Base-by-base conservation (phyloP, 2,888 invertebrate genomes). In the Spicauda simplicius region DNA sequence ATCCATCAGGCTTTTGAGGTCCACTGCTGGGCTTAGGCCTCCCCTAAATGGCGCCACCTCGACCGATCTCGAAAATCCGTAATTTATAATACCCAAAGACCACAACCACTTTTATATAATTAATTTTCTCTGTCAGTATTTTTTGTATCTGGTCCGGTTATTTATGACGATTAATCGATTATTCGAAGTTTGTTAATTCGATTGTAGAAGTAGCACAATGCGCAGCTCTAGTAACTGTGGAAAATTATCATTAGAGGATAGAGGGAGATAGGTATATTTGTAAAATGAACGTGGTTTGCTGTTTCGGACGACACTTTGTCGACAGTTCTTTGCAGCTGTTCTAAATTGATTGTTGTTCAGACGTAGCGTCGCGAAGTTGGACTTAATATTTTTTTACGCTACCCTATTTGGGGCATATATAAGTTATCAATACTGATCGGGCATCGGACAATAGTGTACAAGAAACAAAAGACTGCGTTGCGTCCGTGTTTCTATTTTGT, bases 401-500 rank as follows among this genome's bases (percentile, higher is more conserved):
- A 53, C 25, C 53, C 33, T 25, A 64, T 18, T 30, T 18, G 12
- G n/a, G 50, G 64, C 50, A 61, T 10, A 70, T 63, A 52, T 52
- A 58, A 41, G 60, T 62, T 14, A 6, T 54, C 52, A 30, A 59
- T 50, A 67, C 10, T 37, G 55, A 65, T 70, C 37, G 52, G 50
- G 56, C 53, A 65, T 63, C 64, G 59, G 54, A 53, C 62, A 67
- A 63, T 50, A 62, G 71, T 70, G 71, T 69, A 69, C 63, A 71
- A 70, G 70, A 75, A 74, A 78, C 72, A 76, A 78, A 75, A 75
- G 72, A 72, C 72, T 74, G 73, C 71, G 73, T 76, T 73, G 74
- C 73, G 76, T 78, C 73, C 74, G 76, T 77, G 74, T 71, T 80
- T 79, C 71, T 70, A 71, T 81, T 81, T 71, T 79, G 85, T 93